phyloP scores from a whole-genome alignment of 2,113 vertebrate species.

The Cyprinodon tularosa region DNA sequence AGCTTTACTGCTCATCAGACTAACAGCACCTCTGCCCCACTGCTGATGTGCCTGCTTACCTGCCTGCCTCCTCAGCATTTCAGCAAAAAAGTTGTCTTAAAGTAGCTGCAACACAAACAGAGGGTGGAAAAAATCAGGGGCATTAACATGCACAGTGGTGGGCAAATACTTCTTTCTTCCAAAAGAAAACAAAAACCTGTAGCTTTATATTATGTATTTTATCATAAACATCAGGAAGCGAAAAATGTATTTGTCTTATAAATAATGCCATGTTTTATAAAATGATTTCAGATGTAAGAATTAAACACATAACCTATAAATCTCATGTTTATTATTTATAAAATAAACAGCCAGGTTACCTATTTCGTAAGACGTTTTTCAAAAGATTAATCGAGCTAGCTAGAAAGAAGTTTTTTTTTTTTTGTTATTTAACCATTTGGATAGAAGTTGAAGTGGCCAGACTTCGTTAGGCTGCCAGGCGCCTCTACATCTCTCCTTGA shows the following conservation, averaged over 20 bases:
- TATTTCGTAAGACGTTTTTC: too few relatives aligned
- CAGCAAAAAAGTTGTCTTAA: conserved; percentile 67
- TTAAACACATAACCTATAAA: too few relatives aligned
- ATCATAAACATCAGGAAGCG: not conserved
- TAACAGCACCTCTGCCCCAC: conserved; percentile 73
- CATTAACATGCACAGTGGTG: conserved; percentile 9
- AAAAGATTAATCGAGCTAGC: too few relatives aligned
- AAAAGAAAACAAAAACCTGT: not conserved
- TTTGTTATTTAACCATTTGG: too few relatives aligned
- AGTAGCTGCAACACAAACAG: conserved; percentile 51
- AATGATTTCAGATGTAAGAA: too few relatives aligned
- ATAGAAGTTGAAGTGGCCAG: too few relatives aligned
- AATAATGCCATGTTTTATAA: too few relatives aligned
- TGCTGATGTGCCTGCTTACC: conserved; percentile 70
- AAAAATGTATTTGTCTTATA: not conserved
- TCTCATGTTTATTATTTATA: too few relatives aligned
- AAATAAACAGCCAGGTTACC: too few relatives aligned
- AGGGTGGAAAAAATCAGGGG: conserved; percentile 11
- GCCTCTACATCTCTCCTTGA: too few relatives aligned
- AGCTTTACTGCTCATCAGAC: conserved; percentile 73
- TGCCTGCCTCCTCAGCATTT: conserved; percentile 75
- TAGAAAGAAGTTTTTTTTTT: too few relatives aligned
- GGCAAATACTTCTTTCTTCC: not conserved
- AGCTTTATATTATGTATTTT: not conserved
- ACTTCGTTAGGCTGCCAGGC: too few relatives aligned